These are phyloP conservation scores for Chiropotes sagulatus DNA, from an alignment of 2,797 vertebrate species.

Conservation along the genomic window DNA sequence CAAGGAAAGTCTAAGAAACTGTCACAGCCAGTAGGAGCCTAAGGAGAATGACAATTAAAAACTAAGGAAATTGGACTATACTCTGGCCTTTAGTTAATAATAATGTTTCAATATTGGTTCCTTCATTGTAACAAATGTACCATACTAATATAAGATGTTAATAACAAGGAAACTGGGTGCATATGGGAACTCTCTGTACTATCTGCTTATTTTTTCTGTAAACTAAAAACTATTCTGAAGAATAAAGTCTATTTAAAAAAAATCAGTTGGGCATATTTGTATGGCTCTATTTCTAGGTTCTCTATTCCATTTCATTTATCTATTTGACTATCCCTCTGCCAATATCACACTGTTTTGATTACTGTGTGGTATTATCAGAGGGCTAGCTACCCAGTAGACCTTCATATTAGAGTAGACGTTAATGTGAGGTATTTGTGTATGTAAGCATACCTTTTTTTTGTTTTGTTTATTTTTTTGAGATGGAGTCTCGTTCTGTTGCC, in stretches of 20 bases:
- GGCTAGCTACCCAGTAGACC: not conserved
- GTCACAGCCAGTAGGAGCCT: not conserved
- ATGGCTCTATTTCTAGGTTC: not conserved
- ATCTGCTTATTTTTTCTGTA: slow-evolving; percentile 6
- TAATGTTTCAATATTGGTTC: not conserved
- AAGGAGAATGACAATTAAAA: not conserved
- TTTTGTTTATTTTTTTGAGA: not conserved
- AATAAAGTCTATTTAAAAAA: not conserved
- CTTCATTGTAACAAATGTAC: not conserved
- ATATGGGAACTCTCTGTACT: not conserved
- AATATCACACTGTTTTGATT: not conserved
- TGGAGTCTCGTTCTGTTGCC: not conserved
- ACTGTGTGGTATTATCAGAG: not conserved
- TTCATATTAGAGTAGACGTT: not conserved
- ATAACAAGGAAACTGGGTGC: not conserved
- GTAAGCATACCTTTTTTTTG: not conserved
- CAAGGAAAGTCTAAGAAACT: not conserved
- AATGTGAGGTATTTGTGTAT: not conserved
- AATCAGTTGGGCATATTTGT: not conserved
- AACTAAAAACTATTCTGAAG: not conserved
- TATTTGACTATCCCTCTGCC: not conserved
- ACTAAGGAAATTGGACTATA: not conserved
- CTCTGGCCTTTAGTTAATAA: not conserved
- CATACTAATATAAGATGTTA: not conserved
- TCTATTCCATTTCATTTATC: not conserved